Evolutionary conservation across 1,140 invertebrate species (phyloP).

Genomic region (Drosophila navojoa): DNA sequence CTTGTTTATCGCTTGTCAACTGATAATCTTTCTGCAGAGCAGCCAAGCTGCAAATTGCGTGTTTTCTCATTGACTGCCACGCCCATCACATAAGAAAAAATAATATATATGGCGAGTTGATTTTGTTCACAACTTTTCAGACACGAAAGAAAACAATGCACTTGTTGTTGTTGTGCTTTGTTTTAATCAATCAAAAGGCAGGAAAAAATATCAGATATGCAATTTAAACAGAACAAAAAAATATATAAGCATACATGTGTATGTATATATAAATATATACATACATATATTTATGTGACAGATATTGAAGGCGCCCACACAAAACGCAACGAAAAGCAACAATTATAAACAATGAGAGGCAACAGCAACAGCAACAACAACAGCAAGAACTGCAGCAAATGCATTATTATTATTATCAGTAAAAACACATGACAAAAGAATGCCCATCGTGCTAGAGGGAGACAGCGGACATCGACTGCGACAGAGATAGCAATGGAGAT

Average conservation of each 20-base stretch:
- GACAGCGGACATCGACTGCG: neutral
- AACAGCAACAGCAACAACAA: constrained; percentile 33
- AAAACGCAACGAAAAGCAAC: constrained; percentile 43
- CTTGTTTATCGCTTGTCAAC: constrained; percentile 12
- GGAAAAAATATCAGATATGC: constrained; percentile 34
- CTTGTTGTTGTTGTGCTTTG: constrained; percentile 11
- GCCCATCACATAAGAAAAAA: neutral
- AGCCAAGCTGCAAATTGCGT: neutral
- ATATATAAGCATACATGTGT: neutral
- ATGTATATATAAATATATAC: constrained; percentile 1
- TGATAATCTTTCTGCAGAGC: neutral
- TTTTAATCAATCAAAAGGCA: constrained; percentile 65
- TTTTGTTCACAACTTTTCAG: constrained; percentile 2
- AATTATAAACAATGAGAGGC: constrained; percentile 71
- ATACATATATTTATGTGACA: constrained; percentile 11
- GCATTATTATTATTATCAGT: constrained; percentile 76
- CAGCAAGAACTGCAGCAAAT: constrained; percentile 54
- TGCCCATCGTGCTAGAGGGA: constrained; percentile 26
- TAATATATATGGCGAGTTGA: neutral
- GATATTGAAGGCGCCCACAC: constrained; percentile 49
- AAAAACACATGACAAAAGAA: constrained; percentile 77
- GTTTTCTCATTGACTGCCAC: constrained; percentile 5
- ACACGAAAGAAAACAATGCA: constrained; percentile 22
- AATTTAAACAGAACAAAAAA: constrained; percentile 23
- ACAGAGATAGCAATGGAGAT: constrained; percentile 42